Evolutionary conservation across 2,888 invertebrate species (phyloP), one percentile per base, ranked within the genome.

Genomic region (Pimpla rufipes): DNA sequence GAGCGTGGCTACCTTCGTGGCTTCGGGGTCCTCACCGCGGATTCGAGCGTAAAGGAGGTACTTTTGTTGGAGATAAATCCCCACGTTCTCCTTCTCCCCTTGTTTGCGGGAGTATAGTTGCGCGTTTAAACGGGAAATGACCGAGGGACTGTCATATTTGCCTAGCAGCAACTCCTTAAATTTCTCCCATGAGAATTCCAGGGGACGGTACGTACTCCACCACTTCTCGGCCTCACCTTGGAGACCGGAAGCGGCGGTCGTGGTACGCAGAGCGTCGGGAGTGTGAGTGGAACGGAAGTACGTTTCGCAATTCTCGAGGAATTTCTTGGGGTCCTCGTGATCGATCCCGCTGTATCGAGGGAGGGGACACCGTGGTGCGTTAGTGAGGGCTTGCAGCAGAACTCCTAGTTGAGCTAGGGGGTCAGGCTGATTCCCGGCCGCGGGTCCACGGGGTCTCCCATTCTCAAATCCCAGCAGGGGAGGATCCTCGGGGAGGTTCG

Each of bases 281-380:
- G 18, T 52, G 7, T 18, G 52, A 7, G n/a, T 52, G 18, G 16
- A 3, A 2, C 7, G 52, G 52, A 52, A 52, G n/a, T 52, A 52
- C 7, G 5, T 16, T 16, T 18, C 2, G 7, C 52, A 52, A 10
- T 52, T n/a, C 16, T 7, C 7, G 52, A 57, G 29, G 29, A 29
- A 57, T 57, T 57, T 57, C 1, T 57, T 57, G 8, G 57, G 57
- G 21, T 57, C 57, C 21, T 57, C 57, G 29, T 57, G 57, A 4
- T 57, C 57, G 3, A 29, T n/a, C 7, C 57, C 57, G 29, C 29
- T 21, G 13, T 57, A 57, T 13, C 7, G 8, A 5, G 57, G 29
- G 1, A 29, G 13, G 0, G 57, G 29, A 10, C 2, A 1, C 1
- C 29, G 57, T 7, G 57, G 57, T 1, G 29, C 57, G 4, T 3